Evolutionary conservation across 2,113 vertebrate genomes (phyloP), one percentile per base, ranked within the genome.

Genomic region (Furnarius figulus): DNA sequence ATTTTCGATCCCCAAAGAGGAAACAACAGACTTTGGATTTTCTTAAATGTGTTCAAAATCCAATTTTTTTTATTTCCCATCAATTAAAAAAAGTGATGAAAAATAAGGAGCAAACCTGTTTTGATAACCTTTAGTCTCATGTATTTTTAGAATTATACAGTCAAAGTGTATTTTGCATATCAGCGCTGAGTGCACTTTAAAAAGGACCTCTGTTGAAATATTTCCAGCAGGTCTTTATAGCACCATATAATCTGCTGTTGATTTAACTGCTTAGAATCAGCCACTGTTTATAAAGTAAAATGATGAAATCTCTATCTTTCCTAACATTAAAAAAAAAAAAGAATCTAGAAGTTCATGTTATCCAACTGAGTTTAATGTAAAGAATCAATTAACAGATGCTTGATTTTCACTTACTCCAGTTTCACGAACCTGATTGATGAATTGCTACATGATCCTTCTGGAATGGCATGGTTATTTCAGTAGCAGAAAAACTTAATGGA

Each of bases 221-320:
- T 53, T 83, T 93, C 49, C 65, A 92, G 24, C 66, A 91, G 82
- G 65, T 86, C 85, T 53, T 85, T 56, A 92, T 84, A 95, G 95
- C 93, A 97, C 96, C 95, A 92, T 95, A 46, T 66, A 59, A 86
- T 84, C 79, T 90, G 61, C 55, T 74, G 59, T 63, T 71, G 31
- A 56, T 39, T 66, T 15, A 88, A 84, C 65, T 46, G 63, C 59
- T 77, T 47, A 74, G 46, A 86, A 83, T 49, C 50, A 92, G 37
- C 27, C 46, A 92, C 75, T 66, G 71, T 39, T 88, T 84, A 47
- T 19, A 52, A 76, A 80, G 30, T 40, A 62, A 85, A 90, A 47
- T 6, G 0, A 70, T 20, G 4, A 55, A 17, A 61, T 39, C 63
- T 80, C 59, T 87, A 76, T 62, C 90, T 91, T 35, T 47, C 63